Conservation (phyloP, 1,140 invertebrate genomes). For the Catajapyx aquilonaris region DNA sequence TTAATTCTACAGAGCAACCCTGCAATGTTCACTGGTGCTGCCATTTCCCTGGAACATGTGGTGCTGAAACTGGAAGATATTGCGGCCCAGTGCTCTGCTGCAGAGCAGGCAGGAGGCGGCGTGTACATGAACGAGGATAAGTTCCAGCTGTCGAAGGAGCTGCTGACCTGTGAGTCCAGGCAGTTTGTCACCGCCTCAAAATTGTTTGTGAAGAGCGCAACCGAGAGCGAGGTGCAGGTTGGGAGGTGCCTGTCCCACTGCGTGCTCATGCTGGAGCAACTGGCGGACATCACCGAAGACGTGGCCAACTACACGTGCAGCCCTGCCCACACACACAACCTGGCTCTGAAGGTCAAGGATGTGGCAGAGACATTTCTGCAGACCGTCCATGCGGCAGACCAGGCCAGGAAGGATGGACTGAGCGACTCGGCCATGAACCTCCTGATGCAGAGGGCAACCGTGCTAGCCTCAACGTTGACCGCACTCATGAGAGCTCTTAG, state of each 20-base stretch:
- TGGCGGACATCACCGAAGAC: slow-evolving; percentile 40
- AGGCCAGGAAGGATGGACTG: slow-evolving; percentile 26
- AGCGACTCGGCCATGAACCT: slow-evolving; percentile 26
- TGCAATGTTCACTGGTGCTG: too few species aligned
- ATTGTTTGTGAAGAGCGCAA: slow-evolving; percentile 55
- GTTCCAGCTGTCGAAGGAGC: slow-evolving; percentile 47
- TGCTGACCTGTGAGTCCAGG: slow-evolving; percentile 53
- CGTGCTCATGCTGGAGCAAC: slow-evolving; percentile 35
- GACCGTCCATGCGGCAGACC: slow-evolving; percentile 29
- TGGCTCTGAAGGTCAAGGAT: slow-evolving; percentile 55
- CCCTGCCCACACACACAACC: slow-evolving; percentile 50
- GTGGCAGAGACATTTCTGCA: slow-evolving; percentile 55
- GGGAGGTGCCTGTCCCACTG: slow-evolving; percentile 43
- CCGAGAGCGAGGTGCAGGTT: slow-evolving; percentile 28
- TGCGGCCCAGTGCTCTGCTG: slow-evolving; percentile 38
- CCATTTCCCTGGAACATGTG: slow-evolving; percentile 38
- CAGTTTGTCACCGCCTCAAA: slow-evolving; percentile 65
- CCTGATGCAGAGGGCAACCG: slow-evolving; percentile 47
- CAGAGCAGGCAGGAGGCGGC: slow-evolving; percentile 42
- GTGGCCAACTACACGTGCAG: slow-evolving; percentile 49
- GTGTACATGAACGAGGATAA: slow-evolving; percentile 45
- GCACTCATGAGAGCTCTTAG: slow-evolving; percentile 55
- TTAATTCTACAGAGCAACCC: too few species aligned
- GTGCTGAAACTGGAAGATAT: slow-evolving; percentile 40
- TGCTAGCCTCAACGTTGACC: slow-evolving; percentile 55